Percentiles rank a stretch among this genome's conserved stretches.
Evolutionary conservation across 2,797 vertebrate species (phyloP).

Genomic region (Lutjanus argentimaculatus): DNA sequence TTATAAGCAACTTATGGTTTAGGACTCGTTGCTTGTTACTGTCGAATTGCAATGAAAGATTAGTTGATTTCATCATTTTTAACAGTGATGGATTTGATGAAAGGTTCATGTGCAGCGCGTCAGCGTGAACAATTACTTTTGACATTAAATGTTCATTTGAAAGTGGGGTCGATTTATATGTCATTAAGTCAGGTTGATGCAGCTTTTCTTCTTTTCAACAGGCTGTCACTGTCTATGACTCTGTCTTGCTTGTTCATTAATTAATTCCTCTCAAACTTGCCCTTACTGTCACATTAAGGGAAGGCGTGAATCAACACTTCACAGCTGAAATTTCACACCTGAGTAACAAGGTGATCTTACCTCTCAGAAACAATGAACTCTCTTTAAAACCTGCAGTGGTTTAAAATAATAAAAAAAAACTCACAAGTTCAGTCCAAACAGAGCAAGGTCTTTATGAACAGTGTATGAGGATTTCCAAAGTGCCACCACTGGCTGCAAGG

Average conservation of each 20-base stretch:
- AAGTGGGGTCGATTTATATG: not conserved
- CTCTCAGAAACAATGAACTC: constrained; percentile 28
- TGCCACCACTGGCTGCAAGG: too few relatives aligned
- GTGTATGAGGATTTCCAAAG: constrained; percentile 2
- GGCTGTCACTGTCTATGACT: not conserved
- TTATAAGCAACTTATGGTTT: too few relatives aligned
- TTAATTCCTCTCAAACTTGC: constrained; percentile 20
- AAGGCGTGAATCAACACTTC: constrained; percentile 38
- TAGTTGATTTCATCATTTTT: too few relatives aligned
- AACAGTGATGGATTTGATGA: not conserved
- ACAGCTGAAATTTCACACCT: constrained; percentile 24
- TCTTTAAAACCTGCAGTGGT: constrained; percentile 8
- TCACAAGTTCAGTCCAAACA: not conserved
- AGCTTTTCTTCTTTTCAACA: not conserved
- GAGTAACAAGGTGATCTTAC: constrained; percentile 33
- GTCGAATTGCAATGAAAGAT: too few relatives aligned
- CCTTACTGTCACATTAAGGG: constrained; percentile 16
- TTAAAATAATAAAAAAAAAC: not conserved
- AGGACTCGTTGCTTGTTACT: too few relatives aligned
- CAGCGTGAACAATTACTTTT: not conserved
- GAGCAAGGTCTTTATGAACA: not conserved
- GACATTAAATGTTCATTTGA: not conserved
- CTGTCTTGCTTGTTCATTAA: not conserved
- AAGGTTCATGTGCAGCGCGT: not conserved
- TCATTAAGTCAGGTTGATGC: not conserved